Percentiles rank a stretch among this genome's conserved stretches.
These are phyloP conservation scores for Polyploca ridens DNA, from an alignment of 2,888 invertebrate species.

Conservation along the genomic window DNA sequence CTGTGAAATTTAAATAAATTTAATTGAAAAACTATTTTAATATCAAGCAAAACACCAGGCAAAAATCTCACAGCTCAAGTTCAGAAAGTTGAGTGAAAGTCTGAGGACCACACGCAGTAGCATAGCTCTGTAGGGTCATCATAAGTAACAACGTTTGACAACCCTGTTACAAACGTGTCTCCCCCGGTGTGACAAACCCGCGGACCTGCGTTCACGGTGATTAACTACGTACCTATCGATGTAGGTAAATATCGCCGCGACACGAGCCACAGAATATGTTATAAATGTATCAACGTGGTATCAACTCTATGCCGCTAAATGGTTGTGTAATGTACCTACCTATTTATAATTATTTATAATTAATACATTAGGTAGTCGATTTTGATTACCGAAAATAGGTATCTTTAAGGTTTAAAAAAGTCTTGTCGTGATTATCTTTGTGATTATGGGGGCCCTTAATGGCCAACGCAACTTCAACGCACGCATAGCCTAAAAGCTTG, in stretches of 20 bases:
- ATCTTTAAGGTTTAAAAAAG: too few species aligned
- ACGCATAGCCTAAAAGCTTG: too few species aligned
- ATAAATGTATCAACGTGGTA: not conserved
- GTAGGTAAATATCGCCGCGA: conserved; percentile 24
- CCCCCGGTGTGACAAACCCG: conserved; percentile 13
- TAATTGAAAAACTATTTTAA: too few species aligned
- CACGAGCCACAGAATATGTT: conserved; percentile 16
- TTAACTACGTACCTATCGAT: conserved; percentile 31
- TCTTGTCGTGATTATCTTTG: not conserved
- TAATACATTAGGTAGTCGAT: not conserved
- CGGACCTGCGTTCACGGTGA: conserved; percentile 26
- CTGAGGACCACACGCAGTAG: not conserved
- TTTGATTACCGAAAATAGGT: too few species aligned
- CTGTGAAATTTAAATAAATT: too few species aligned
- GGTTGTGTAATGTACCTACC: not conserved
- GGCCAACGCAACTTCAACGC: too few species aligned
- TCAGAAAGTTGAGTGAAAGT: not conserved
- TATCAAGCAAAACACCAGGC: too few species aligned
- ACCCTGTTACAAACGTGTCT: conserved; percentile 2
- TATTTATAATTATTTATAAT: not conserved
- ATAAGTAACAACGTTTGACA: not conserved
- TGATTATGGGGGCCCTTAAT: not conserved
- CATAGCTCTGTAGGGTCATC: not conserved
- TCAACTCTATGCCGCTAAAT: conserved; percentile 15
- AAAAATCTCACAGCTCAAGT: not conserved